phyloP scores from a whole-genome alignment of 2,797 vertebrate species.

The Xiphorhynchus erythropygius region DNA sequence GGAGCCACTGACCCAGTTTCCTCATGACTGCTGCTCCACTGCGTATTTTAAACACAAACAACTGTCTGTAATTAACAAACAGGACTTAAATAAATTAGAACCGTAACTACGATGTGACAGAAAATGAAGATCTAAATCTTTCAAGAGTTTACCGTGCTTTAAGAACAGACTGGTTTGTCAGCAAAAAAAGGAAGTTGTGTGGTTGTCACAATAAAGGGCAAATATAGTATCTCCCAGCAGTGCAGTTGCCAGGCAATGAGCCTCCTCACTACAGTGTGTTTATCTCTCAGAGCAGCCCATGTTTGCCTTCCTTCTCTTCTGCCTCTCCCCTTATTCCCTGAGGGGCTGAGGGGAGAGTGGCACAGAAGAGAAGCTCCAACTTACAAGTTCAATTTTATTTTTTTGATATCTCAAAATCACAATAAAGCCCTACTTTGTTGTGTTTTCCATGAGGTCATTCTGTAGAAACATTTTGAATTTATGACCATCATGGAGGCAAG shows the following conservation, averaged over 20 bases:
- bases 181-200: not conserved
- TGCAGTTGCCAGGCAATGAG: conserved; percentile 33
- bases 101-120: not conserved
- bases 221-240: not conserved
- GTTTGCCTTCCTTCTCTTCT: not conserved
- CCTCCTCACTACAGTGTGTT: not conserved
- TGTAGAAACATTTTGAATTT: not conserved
- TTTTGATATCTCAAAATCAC: not conserved
- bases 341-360: not conserved
- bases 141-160: not conserved
- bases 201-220: conserved; percentile 20
- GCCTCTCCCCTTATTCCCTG: not conserved
- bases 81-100: not conserved
- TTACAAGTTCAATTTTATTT: not conserved
- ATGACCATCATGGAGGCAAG: not conserved
- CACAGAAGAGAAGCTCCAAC: not conserved
- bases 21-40: not conserved
- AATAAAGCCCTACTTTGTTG: not conserved
- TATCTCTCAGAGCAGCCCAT: not conserved
- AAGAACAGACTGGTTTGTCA: conserved; percentile 12
- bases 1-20: not conserved
- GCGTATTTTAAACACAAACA: not conserved
- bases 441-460: not conserved
- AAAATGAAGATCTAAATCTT: not conserved
- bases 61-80: not conserved